Base-by-base conservation (phyloP, 2,113 vertebrate species). In the Dipodomys merriami region DNA sequence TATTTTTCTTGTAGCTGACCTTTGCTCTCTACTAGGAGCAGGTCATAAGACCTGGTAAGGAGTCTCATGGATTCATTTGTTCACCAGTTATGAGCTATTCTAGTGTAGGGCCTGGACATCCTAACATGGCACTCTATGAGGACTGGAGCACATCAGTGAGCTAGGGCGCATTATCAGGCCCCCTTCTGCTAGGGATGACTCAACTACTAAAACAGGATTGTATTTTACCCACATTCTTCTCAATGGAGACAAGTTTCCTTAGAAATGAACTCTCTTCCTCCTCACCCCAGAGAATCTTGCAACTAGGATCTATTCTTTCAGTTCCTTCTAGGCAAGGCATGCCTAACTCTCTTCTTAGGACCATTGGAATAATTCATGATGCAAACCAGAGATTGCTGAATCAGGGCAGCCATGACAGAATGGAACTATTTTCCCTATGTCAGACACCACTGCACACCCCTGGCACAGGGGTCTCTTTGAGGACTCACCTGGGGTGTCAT, bases 401-500 rank as follows among this genome's bases (percentile, higher is more conserved):
- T 19, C 35, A 20, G 44, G 4, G 53, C 10, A 27, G 18, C 35
- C 33, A 10, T 0, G 11, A 30, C 35, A 73, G 53, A 76, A n/a
- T 12, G 39, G 15, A 87, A 39, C 22, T n/a, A 11, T 83, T 78
- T 12, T 72, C 82, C 68, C 69, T 8, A 27, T 12, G 68, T 20
- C 27, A 19, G 44, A 71, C 67, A 53, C 49, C 64, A 16, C 0
- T 11, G 68, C 2, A 65, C 23, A 2, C 33, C 15, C 29, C 18
- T 0, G 2, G 29, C 25, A 20, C 0, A 0, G 92, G 91, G 72
- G 80, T 71, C 44, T 78, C 90, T 68, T 93, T 7, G 46, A 22
- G 88, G 18, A 98, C 98, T 98, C 78, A 99, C 99, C 99, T 99
- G 99, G 25, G 99, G 99, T 12, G 99, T 99, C 99, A 99, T 99